Evolutionary conservation across 1,140 invertebrate genomes (phyloP), one percentile per base, ranked within the genome.

Genomic region (Anadara kagoshimensis): DNA sequence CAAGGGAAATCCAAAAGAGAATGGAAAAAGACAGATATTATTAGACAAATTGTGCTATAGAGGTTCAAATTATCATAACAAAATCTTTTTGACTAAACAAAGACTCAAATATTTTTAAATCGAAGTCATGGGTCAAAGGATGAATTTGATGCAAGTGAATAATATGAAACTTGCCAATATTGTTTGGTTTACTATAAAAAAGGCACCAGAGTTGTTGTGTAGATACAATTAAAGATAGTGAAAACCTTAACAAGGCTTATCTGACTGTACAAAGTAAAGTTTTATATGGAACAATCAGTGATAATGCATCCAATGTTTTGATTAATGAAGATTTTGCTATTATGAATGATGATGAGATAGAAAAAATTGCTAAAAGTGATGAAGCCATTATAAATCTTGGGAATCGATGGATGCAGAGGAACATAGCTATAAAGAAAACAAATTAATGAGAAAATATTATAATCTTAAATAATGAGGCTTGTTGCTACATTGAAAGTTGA

Each of bases 401-500:
- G 12, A 75, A 75, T 45, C 54, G 67, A 24, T 76, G 62, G 68
- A 66, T 76, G 56, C 16, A 56, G 41, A 61, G 69, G n/a, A 71
- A 76, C 54, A 47, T 22, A n/a, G n/a, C n/a, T n/a, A n/a, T n/a
- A n/a, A n/a, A 20, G 68, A 57, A 20, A 76, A 76, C 24, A 20
- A 61, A 43, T 49, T 63, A 22, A 76, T 63, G 57, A 26, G 54
- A 11, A 67, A 67, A 43, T 71, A 76, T 43, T 76, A 76, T 41
- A 76, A 22, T 8, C 5, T 18, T 51, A 26, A 5, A 44, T 63
- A 1, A 76, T 76, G 74, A 58, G 74, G 43, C 57, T 71, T 20
- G 56, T 43, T 41, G 66, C 73, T 24, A 75, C 44, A 49, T 36
- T 75, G 18, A 54, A 68, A 68, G 11, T 56, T 24, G 58, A 24